Conservation (phyloP, 2,113 vertebrate genomes). For the Turdus rufiventris region DNA sequence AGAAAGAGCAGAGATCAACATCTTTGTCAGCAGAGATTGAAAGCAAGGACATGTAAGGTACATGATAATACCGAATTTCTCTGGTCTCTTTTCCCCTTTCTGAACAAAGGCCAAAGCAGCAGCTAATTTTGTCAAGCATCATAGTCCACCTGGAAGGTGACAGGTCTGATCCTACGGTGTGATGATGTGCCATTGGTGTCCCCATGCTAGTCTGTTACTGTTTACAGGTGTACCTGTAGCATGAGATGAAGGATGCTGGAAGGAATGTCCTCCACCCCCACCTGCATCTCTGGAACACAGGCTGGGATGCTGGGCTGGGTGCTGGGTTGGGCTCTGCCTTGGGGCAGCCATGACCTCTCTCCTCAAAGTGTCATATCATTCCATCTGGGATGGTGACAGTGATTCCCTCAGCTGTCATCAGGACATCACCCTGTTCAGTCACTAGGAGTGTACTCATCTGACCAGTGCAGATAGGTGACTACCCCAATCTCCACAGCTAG, state of each 20-base stretch:
- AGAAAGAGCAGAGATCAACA: constrained; percentile 44
- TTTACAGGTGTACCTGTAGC: background rate
- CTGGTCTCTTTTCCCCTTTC: background rate
- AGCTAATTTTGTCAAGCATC: background rate
- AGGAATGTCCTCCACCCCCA: background rate
- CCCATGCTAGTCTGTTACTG: background rate
- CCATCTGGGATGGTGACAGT: background rate
- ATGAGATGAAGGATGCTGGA: background rate
- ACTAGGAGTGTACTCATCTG: background rate
- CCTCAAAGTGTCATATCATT: background rate
- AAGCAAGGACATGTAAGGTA: background rate
- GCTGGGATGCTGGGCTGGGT: background rate
- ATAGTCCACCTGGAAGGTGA: background rate
- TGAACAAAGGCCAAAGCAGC: background rate
- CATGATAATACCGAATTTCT: background rate
- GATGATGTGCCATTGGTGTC: background rate
- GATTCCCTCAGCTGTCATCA: background rate
- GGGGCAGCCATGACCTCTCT: background rate
- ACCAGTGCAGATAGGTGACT: background rate
- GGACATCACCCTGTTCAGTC: background rate
- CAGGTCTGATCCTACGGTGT: background rate
- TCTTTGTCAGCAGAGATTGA: background rate
- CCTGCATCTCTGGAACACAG: background rate
- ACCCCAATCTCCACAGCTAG: background rate
- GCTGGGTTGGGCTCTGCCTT: background rate